A percentile compares a stretch with the other conserved stretches of the same genome.
These are phyloP conservation scores for Lingula anatina DNA, from an alignment of 2,888 invertebrate genomes.

Conservation along the genomic window DNA sequence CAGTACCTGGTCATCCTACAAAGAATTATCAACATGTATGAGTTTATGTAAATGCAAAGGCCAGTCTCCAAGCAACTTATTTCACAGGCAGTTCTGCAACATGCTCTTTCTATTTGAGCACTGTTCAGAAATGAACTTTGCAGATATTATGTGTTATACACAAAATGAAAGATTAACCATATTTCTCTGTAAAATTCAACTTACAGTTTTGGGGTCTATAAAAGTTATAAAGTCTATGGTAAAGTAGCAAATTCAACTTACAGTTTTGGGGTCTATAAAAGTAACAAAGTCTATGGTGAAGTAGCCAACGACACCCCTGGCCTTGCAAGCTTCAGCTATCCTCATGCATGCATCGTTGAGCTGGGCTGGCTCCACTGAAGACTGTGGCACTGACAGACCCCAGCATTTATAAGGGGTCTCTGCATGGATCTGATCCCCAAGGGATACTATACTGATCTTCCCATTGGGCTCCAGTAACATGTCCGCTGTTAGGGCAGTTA, in stretches of 20 bases:
- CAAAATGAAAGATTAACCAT: no score
- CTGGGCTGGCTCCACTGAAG: slow-evolving; percentile 43
- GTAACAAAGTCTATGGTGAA: slow-evolving; percentile 50
- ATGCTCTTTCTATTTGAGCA: no score
- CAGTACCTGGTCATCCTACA: slow-evolving; percentile 43
- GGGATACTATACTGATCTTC: slow-evolving; percentile 27
- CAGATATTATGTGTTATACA: no score
- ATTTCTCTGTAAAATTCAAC: no score
- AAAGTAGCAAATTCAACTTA: no score
- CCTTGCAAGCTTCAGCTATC: slow-evolving; percentile 46
- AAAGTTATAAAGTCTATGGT: no score
- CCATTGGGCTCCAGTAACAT: slow-evolving; percentile 50
- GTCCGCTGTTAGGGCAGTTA: slow-evolving; percentile 47
- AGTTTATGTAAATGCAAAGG: no score
- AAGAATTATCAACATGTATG: not conserved
- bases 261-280: slow-evolving; percentile 46
- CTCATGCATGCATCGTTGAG: slow-evolving; percentile 39
- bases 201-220: no score
- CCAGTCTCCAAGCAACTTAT: no score
- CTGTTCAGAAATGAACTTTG: no score
- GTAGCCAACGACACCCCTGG: slow-evolving; percentile 47
- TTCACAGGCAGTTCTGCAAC: no score
- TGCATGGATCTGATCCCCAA: slow-evolving; percentile 51
- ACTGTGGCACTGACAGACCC: slow-evolving; percentile 50
- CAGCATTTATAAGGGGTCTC: slow-evolving; percentile 44